A percentile compares a stretch with the other conserved stretches of the same genome.
phyloP scores from a whole-genome alignment of 2,888 invertebrate genomes.

The Ophion ventricosus region DNA sequence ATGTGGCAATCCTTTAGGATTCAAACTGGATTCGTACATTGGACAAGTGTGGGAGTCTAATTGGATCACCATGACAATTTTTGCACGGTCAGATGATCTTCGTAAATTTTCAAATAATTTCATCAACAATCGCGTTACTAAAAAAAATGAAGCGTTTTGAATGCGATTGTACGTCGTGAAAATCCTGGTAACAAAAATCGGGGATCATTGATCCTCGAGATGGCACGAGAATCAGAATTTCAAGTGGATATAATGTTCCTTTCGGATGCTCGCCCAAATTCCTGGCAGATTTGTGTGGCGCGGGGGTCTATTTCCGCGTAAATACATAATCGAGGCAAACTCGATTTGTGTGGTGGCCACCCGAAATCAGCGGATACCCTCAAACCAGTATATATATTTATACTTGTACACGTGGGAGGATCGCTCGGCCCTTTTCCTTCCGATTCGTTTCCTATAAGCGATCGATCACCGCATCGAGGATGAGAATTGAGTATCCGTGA shows the following conservation, averaged over 20 bases:
- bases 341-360: conserved; percentile 21
- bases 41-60: no score
- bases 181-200: not conserved
- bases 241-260: not conserved
- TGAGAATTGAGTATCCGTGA: conserved; percentile 33
- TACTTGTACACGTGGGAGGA: conserved; percentile 17
- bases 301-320: conserved; percentile 9
- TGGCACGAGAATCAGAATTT: conserved; percentile 1
- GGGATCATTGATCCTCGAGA: not conserved
- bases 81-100: no score
- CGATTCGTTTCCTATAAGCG: conserved; percentile 51
- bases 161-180: not conserved
- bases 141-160: not conserved
- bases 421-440: conserved; percentile 35
- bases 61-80: no score
- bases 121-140: no score
- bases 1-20: no score
- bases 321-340: conserved; percentile 33
- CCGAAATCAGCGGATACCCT: conserved; percentile 6
- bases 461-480: conserved; percentile 46
- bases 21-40: no score
- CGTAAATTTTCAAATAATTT: no score
- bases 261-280: not conserved
- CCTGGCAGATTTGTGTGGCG: not conserved
- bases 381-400: not conserved